Base-by-base conservation (phyloP, 2,113 vertebrate species). In the Alligator mississippiensis region DNA sequence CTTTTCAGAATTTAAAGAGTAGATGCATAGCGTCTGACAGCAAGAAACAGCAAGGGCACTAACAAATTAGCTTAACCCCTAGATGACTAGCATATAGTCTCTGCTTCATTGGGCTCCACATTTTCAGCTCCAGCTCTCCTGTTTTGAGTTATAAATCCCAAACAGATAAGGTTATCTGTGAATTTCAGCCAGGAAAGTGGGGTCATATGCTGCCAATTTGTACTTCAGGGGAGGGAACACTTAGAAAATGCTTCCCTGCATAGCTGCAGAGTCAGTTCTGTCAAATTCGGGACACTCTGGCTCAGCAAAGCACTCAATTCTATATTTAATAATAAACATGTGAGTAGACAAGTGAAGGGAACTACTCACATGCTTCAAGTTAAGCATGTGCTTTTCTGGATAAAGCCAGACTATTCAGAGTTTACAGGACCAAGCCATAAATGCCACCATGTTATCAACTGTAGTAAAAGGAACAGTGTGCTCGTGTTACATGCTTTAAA, bases 281-380 rank as follows among this genome's bases (percentile, higher is more conserved):
- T 93, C 64, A 85, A 80, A 93, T 77, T 77, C 87, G 94, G 82
- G 96, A 82, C 64, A 57, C 90, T 90, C 79, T 88, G 88, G 86
- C 93, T 96, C 94, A 92, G 75, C 80, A 96, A 93, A 93, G 82
- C 88, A 75, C 84, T 93, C 94, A 95, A 96, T 95, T 93, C 87
- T 61, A 28, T 0, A 0, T 64, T 89, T 85, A 70, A 93, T 87
- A 90, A 90, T 94, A 88, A 93, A 38, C 6, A 1, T 79, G 63
- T 77, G 77, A 91, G 91, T 77, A 93, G 80, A 34, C 85, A 91
- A 93, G 88, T 96, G 91, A 90, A 89, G 94, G 86, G 70, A 97
- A 93, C 75, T 70, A 89, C 89, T 96, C 77, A 77, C 75, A 77
- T 93, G 28, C 91, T 94, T 87, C 25, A 25, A 92, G 92, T 47